Evolutionary conservation across 1,140 invertebrate genomes (phyloP).

Genomic region (Maconellicoccus hirsutus): DNA sequence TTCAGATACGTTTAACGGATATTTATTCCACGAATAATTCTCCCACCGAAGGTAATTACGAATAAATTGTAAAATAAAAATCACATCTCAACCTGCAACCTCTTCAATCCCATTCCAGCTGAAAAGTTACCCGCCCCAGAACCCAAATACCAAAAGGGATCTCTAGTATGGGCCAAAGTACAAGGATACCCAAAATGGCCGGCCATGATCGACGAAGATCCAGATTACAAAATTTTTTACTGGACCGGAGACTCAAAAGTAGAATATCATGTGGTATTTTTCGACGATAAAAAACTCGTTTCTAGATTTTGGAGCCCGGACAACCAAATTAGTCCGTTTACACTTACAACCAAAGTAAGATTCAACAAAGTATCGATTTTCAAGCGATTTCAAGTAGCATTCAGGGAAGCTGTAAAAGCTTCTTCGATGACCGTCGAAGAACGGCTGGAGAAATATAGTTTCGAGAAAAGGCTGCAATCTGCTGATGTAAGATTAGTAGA

Average conservation of each 20-base stretch:
- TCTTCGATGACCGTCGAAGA: neutral
- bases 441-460: neutral
- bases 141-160: conserved; percentile 45
- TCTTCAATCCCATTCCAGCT: no score
- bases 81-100: no score
- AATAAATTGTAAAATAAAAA: no score
- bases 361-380: no score
- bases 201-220: conserved; percentile 56
- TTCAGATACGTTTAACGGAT: no score
- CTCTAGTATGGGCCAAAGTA: conserved; percentile 50
- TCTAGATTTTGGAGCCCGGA: conserved; percentile 42
- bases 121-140: conserved; percentile 29
- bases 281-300: conserved; percentile 38
- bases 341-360: no score
- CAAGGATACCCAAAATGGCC: conserved; percentile 59
- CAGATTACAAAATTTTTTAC: conserved; percentile 48
- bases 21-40: no score
- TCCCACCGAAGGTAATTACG: no score
- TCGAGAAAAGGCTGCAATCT: neutral
- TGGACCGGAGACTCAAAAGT: conserved; percentile 35
- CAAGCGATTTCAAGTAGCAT: neutral
- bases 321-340: conserved; percentile 36
- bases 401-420: neutral
- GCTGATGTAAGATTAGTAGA: neutral
- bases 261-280: conserved; percentile 50